Evolutionary conservation across 2,888 invertebrate species (phyloP).

Genomic region (Drosophila borborema): DNA sequence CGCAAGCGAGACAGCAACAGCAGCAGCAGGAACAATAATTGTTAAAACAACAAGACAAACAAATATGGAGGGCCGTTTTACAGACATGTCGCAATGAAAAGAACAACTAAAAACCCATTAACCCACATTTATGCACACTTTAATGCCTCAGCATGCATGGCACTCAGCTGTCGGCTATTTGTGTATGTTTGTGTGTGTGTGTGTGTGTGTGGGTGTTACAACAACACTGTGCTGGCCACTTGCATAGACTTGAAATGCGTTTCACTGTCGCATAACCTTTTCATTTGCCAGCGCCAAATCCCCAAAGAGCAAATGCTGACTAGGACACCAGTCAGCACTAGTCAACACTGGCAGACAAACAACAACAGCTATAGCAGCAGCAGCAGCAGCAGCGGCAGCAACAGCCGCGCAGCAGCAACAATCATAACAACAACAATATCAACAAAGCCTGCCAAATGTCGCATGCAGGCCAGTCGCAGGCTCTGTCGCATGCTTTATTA

Average conservation of each 20-base stretch:
- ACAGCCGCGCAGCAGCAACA: slow-evolving; percentile 30
- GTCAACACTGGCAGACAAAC: slow-evolving; percentile 31
- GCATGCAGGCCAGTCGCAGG: slow-evolving; percentile 50
- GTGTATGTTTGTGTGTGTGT: slow-evolving; percentile 16
- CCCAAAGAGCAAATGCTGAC: slow-evolving; percentile 50
- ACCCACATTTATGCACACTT: slow-evolving; percentile 74
- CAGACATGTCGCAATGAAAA: slow-evolving; percentile 58
- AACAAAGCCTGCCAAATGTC: slow-evolving; percentile 57
- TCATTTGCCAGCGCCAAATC: slow-evolving; percentile 64
- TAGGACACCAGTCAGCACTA: slow-evolving; percentile 64
- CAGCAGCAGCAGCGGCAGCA: slow-evolving; percentile 25
- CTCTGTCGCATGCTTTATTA: slow-evolving; percentile 60
- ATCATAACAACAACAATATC: slow-evolving; percentile 34
- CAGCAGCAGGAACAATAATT: slow-evolving; percentile 18
- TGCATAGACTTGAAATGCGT: slow-evolving; percentile 69
- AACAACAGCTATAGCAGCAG: slow-evolving; percentile 23
- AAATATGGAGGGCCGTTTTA: slow-evolving; percentile 48
- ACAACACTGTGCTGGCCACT: slow-evolving; percentile 46
- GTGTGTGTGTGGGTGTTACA: slow-evolving; percentile 14
- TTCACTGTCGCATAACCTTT: slow-evolving; percentile 64
- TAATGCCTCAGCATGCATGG: slow-evolving; percentile 61
- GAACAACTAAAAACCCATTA: slow-evolving; percentile 80
- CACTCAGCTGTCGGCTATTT: slow-evolving; percentile 46
- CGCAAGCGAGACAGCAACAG: slow-evolving; percentile 6
- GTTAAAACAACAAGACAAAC: slow-evolving; percentile 9